Evolutionary conservation across 2,888 invertebrate genomes (phyloP).

Genomic region (Pterobdella sp.): DNA sequence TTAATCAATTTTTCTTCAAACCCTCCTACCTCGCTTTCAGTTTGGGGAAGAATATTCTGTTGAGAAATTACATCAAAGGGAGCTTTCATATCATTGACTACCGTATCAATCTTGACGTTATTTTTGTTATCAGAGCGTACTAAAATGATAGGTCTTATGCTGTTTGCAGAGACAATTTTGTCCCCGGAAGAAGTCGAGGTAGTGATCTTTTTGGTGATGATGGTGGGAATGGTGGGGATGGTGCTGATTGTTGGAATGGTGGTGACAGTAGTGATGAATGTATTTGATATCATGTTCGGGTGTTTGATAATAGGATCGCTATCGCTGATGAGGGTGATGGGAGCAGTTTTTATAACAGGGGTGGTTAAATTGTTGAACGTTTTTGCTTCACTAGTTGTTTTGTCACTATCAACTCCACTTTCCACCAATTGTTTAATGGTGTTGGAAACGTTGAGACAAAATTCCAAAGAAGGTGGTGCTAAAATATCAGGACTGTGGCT

Average conservation of each 20-base stretch:
- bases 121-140: neutral
- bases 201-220: slow-evolving; percentile 24
- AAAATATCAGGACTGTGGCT: neutral
- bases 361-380: too few species aligned
- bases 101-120: neutral
- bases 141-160: slow-evolving; percentile 21
- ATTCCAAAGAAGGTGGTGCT: neutral
- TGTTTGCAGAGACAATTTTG: slow-evolving; percentile 20
- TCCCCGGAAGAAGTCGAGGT: slow-evolving; percentile 21
- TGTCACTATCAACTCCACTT: neutral
- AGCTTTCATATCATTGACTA: neutral
- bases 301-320: slow-evolving; percentile 12
- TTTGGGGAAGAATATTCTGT: neutral
- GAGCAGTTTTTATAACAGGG: neutral
- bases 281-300: too few species aligned
- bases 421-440: neutral
- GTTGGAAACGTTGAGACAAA: neutral
- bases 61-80: too few species aligned
- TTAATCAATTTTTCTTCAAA: neutral
- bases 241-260: slow-evolving; percentile 25
- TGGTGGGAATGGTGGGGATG: slow-evolving; percentile 24
- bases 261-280: too few species aligned
- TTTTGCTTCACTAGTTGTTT: too few species aligned
- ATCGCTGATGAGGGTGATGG: neutral
- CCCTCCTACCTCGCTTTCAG: neutral